phyloP scores from a whole-genome alignment of 2,797 vertebrate genomes.

The Varecia variegata region DNA sequence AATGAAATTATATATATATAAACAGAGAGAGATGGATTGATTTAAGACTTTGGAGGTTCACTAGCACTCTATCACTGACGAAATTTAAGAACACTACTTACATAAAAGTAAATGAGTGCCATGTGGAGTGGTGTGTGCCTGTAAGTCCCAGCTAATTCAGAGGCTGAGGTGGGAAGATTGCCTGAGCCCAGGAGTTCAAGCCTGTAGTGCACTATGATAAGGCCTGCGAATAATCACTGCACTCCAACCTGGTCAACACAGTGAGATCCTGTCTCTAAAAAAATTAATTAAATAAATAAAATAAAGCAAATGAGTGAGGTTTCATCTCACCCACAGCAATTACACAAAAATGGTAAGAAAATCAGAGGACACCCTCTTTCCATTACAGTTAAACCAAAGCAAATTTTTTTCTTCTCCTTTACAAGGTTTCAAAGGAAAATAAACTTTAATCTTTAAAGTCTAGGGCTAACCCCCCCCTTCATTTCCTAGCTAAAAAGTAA shows the following conservation, averaged over 20 bases:
- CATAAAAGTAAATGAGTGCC: constrained; percentile 32
- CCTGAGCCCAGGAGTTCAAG: background rate
- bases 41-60: constrained; percentile 24
- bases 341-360: constrained; percentile 46
- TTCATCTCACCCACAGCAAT: constrained; percentile 26
- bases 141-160: background rate
- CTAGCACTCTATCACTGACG: constrained; percentile 6
- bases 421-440: constrained; percentile 51
- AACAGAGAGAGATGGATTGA: background rate
- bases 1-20: background rate
- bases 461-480: background rate
- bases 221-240: background rate
- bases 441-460: constrained; percentile 11
- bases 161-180: background rate
- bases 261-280: background rate
- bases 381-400: constrained; percentile 28
- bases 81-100: constrained; percentile 58
- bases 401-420: constrained; percentile 32
- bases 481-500: constrained; percentile 38
- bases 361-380: constrained; percentile 18
- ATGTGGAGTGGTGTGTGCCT: background rate
- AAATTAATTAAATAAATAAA: background rate
- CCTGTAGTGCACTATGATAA: background rate
- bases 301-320: constrained; percentile 12
- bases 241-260: background rate